Conservation (phyloP, 2,888 invertebrate species). For the Hemistola chrysoprasaria region DNA sequence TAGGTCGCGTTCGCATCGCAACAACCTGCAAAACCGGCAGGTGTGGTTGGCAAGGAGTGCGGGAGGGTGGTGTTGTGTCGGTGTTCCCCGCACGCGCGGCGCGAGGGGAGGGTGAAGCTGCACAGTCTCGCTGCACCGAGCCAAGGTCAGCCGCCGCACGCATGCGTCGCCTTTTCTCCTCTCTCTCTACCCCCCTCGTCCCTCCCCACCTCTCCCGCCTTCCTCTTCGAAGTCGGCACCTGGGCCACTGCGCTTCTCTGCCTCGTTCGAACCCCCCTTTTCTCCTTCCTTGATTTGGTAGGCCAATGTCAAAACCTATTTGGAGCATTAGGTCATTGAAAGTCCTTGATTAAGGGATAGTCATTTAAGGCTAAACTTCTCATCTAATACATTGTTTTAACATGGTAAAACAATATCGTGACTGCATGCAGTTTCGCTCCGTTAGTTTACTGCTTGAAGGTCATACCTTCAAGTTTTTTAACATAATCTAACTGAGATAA, state of each 20-base stretch:
- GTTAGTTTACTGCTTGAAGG: too few relatives aligned
- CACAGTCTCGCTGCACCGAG: constrained; percentile 69
- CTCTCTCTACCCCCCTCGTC: constrained; percentile 16
- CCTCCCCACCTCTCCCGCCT: constrained; percentile 3
- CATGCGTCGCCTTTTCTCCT: constrained; percentile 61
- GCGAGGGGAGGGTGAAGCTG: constrained; percentile 52
- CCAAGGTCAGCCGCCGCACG: constrained; percentile 77
- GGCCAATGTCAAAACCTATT: constrained; percentile 32
- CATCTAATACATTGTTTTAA: not conserved
- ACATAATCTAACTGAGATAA: too few relatives aligned
- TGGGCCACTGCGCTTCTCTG: constrained; percentile 51
- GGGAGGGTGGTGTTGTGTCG: constrained; percentile 24
- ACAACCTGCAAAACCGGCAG: constrained; percentile 77
- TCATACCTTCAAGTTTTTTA: too few relatives aligned
- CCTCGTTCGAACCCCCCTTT: constrained; percentile 53
- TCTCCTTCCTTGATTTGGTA: constrained; percentile 34
- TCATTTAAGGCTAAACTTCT: constrained; percentile 11
- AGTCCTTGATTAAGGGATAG: constrained; percentile 4
- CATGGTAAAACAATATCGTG: not conserved
- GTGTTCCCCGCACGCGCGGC: constrained; percentile 44
- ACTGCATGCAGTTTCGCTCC: not conserved
- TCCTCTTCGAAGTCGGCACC: constrained; percentile 29
- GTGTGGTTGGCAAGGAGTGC: constrained; percentile 57
- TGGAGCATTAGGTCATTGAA: constrained; percentile 31
- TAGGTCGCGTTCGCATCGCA: constrained; percentile 59